These are phyloP conservation scores for Prionailurus viverrinus DNA, from an alignment of 2,113 vertebrate species.

Conservation along the genomic window DNA sequence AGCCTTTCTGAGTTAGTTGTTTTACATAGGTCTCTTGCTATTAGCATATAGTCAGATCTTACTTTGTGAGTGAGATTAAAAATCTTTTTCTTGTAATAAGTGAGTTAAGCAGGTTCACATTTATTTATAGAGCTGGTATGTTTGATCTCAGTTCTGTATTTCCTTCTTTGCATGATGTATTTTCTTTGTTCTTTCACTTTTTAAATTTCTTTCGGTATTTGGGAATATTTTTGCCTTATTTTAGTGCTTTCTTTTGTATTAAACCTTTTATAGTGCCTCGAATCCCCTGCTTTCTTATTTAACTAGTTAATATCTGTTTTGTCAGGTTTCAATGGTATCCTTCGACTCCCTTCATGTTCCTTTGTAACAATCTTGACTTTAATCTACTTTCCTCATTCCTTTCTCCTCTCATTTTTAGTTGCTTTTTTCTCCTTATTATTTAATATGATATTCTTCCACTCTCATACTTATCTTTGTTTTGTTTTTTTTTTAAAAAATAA, in stretches of 20 bases:
- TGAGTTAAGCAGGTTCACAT: neutral
- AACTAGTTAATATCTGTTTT: neutral
- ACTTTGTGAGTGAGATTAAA: slow-evolving; percentile 43
- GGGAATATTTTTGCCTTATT: neutral
- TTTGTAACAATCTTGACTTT: neutral
- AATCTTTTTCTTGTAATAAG: neutral
- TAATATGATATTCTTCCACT: neutral
- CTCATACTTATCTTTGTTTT: neutral
- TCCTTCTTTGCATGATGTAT: neutral
- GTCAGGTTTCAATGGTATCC: neutral
- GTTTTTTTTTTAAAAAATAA: neutral
- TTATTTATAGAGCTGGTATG: neutral
- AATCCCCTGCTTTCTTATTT: neutral
- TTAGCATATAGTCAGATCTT: neutral
- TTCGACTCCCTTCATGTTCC: neutral
- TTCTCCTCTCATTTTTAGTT: neutral
- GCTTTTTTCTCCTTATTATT: neutral
- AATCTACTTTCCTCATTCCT: neutral
- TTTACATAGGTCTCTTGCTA: neutral
- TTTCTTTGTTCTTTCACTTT: neutral
- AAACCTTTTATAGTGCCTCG: neutral
- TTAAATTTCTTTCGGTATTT: neutral
- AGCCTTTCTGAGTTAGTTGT: neutral
- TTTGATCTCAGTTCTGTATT: neutral
- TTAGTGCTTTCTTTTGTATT: neutral